Conservation (phyloP, 2,797 vertebrate species). For the Potorous gilbertii region DNA sequence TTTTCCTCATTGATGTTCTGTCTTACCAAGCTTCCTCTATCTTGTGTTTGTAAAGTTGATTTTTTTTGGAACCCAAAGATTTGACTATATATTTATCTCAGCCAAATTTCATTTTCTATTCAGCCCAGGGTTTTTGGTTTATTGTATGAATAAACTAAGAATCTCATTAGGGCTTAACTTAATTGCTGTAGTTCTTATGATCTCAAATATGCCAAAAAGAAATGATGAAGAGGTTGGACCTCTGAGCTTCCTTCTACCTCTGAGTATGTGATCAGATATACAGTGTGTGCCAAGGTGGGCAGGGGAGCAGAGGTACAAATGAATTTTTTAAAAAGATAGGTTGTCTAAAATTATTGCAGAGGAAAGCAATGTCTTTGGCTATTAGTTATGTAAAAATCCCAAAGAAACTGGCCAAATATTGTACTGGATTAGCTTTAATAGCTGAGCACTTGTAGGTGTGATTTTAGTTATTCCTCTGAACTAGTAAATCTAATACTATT, state of each 20-base stretch:
- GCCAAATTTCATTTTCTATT: not conserved
- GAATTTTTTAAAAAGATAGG: not conserved
- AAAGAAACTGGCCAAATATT: not conserved
- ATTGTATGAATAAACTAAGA: not conserved
- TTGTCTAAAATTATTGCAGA: not conserved
- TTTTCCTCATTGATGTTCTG: not conserved
- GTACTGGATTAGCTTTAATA: not conserved
- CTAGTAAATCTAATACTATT: slow-evolving; percentile 32
- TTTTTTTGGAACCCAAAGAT: not conserved
- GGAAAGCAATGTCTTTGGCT: not conserved
- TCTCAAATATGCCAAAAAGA: not conserved
- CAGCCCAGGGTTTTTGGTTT: not conserved
- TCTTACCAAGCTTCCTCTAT: not conserved
- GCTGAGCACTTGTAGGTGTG: not conserved
- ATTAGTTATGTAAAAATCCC: not conserved
- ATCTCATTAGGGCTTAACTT: not conserved
- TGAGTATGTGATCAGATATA: not conserved
- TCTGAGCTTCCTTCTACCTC: not conserved
- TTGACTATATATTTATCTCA: not conserved
- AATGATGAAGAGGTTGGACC: not conserved
- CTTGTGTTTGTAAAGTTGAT: not conserved
- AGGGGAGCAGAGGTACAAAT: not conserved
- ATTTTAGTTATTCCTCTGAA: slow-evolving; percentile 35
- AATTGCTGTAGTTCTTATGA: not conserved
- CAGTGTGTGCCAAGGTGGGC: not conserved